Percentiles rank a stretch among this genome's conserved stretches.
Evolutionary conservation across 2,888 invertebrate species (phyloP).

Genomic region (Synanthedon andrenaeformis): DNA sequence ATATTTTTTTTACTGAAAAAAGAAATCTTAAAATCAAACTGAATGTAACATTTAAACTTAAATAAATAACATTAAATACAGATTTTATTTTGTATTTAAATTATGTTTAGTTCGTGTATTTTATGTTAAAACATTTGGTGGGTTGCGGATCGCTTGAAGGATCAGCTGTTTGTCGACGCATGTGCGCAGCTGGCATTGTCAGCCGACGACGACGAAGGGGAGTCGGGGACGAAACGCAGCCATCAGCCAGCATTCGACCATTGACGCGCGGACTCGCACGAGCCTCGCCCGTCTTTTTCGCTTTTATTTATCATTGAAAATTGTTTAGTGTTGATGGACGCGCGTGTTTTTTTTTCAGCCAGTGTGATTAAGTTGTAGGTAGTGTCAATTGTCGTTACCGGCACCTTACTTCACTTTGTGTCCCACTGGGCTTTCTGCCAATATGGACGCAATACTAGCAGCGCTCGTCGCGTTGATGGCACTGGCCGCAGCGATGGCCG

Average conservation of each 20-base stretch:
- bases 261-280: slow-evolving; percentile 20
- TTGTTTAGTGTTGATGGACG: slow-evolving; percentile 30
- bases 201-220: slow-evolving; percentile 10
- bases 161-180: slow-evolving; percentile 60
- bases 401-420: slow-evolving; percentile 12
- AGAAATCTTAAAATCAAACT: too few species aligned
- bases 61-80: too few species aligned
- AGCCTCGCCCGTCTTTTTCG: slow-evolving; percentile 18
- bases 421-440: slow-evolving; percentile 59
- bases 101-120: neutral
- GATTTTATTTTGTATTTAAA: neutral
- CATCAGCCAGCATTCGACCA: slow-evolving; percentile 16
- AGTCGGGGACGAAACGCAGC: slow-evolving; percentile 6
- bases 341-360: slow-evolving; percentile 15
- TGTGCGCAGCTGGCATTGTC: slow-evolving; percentile 45
- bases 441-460: slow-evolving; percentile 66
- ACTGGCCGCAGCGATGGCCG: slow-evolving; percentile 68
- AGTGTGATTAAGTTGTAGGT: slow-evolving; percentile 6
- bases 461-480: slow-evolving; percentile 65
- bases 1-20: too few species aligned
- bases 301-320: slow-evolving; percentile 22
- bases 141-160: slow-evolving; percentile 13
- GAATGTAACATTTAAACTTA: too few species aligned
- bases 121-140: neutral
- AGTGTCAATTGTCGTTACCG: neutral